Evolutionary conservation across 2,113 vertebrate species (phyloP).

Genomic region (Tricholaema leucomelas): DNA sequence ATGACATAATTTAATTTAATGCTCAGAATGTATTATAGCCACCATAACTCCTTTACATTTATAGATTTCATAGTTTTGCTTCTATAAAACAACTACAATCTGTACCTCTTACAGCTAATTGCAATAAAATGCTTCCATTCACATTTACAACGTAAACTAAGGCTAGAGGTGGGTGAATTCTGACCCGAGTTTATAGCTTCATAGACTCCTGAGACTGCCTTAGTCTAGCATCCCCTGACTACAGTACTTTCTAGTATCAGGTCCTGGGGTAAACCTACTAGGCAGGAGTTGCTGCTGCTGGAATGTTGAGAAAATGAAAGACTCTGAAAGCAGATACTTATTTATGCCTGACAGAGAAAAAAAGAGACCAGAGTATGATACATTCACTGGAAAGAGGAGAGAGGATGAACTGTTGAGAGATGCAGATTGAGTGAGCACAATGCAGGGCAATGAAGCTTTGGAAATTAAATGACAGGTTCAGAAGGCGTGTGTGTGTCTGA

Average conservation of each 20-base stretch:
- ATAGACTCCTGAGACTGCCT: background rate
- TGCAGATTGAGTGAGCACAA: background rate
- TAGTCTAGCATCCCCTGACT: background rate
- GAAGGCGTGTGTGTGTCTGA: background rate
- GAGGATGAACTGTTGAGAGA: background rate
- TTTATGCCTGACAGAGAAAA: background rate
- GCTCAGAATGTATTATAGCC: conserved; percentile 31
- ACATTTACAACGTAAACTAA: conserved; percentile 39
- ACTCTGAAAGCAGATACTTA: background rate
- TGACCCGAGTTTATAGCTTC: background rate
- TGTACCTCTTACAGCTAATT: conserved; percentile 47
- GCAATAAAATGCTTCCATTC: conserved; percentile 59
- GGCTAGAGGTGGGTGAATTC: background rate
- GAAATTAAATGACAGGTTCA: background rate
- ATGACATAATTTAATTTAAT: conserved; percentile 64
- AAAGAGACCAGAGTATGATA: background rate
- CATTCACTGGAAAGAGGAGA: background rate
- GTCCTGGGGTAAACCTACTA: background rate
- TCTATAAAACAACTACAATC: conserved; percentile 63
- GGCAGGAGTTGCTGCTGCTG: background rate
- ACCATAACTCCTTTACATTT: conserved; percentile 42
- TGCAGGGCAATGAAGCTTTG: background rate
- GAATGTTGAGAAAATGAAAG: background rate
- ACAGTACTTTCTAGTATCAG: background rate
- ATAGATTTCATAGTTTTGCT: conserved; percentile 64